phyloP scores from a whole-genome alignment of 1,140 invertebrate genomes.

The Druon quercuslanigerum region DNA sequence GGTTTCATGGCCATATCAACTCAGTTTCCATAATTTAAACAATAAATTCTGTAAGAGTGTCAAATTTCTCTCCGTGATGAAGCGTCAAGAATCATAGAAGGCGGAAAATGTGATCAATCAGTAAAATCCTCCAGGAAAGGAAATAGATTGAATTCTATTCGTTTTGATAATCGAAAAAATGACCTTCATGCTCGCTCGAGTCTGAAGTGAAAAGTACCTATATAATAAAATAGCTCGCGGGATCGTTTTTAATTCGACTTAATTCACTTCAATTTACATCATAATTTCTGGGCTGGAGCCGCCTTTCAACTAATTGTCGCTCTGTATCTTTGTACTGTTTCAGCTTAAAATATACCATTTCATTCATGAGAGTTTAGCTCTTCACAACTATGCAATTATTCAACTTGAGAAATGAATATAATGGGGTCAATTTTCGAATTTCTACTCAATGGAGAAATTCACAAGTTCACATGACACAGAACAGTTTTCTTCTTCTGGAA shows the following conservation, averaged over 20 bases:
- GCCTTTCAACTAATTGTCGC: constrained; percentile 26
- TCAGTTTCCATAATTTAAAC: too few species aligned
- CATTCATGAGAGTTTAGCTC: constrained; percentile 11
- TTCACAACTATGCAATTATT: background rate
- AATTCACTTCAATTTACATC: constrained; percentile 27
- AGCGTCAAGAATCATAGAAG: background rate
- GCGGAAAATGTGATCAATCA: background rate
- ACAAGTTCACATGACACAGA: background rate
- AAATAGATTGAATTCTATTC: background rate
- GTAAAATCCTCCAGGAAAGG: background rate
- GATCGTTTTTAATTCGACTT: constrained; percentile 25
- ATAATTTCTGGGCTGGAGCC: constrained; percentile 19
- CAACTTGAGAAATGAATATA: constrained; percentile 10
- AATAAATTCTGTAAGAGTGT: too few species aligned
- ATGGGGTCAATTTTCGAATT: constrained; percentile 2
- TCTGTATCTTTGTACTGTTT: constrained; percentile 15
- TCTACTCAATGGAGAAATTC: background rate
- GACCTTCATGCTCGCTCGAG: constrained; percentile 28
- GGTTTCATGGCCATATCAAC: too few species aligned
- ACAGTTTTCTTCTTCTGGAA: too few species aligned
- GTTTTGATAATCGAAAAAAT: background rate
- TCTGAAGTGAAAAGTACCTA: background rate
- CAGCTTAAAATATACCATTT: constrained; percentile 14
- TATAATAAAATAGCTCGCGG: constrained; percentile 27
- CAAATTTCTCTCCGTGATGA: background rate